Evolutionary conservation across 35 echinoderm and acorn worm species (phyloP), one percentile per base, ranked within the genome.

Genomic region (Anneissia japonica): DNA sequence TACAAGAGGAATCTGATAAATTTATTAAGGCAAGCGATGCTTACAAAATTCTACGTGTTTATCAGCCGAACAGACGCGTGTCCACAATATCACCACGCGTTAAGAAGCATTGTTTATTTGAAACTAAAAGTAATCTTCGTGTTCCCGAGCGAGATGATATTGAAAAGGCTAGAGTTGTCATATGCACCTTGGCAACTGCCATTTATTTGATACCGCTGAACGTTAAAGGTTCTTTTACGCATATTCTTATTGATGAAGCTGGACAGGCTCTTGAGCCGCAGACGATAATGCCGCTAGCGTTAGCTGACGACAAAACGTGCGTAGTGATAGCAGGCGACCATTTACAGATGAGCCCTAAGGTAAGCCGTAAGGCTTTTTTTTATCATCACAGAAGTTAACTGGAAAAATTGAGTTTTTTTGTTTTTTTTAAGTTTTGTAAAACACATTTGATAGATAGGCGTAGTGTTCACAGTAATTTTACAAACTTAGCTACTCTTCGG

Each of bases 241-340:
- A 97, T 77, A 97, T 97, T 32, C 75, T 97, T 39, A 93, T 97
- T 46, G 94, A 97, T 76, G 94, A 97, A 74, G 94, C 94, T 10
- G 94, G 88, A 4, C 94, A 97, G 37, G 91, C 91, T 19, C 39
- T 97, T 14, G 94, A 97, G 64, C 83, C 91, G 17, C 91, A 93
- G 74, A 85, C 89, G 14, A 86, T 97, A 31, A 93, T 88, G 33
- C 94, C 94, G 1, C 77, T 97, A 31, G 79, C 77, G 26, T 81
- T 97, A 34, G 94, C 94, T 34, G 79, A 73, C 9, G n/a, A 74
- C 3, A 77, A 90, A 0, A 97, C 94, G 10, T 74, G 88, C 36
- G 91, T 97, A 28, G 87, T 97, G 1, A 74, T 93, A 0, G 94
- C 94, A 79, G 94, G 94, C 39, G 94, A 93, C 43, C 94, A 91